A percentile compares a stretch with the other conserved stretches of the same genome.
Conservation (phyloP, 2,797 vertebrate species). For the Xenops minutus region DNA sequence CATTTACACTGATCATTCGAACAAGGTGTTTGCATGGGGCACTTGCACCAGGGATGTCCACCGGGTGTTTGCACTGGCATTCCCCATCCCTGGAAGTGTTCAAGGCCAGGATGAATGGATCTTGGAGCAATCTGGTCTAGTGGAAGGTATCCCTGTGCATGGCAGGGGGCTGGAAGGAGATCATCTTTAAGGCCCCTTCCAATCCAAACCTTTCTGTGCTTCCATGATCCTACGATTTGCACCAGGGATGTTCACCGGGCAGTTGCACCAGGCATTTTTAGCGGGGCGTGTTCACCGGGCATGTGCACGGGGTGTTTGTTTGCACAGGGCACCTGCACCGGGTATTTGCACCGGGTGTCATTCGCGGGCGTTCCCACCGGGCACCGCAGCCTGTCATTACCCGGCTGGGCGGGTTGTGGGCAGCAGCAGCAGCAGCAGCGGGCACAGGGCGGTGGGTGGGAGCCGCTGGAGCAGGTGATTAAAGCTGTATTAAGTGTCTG, state of each 20-base stretch:
- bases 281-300: fast-evolving
- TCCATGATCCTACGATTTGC: background rate
- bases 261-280: no score
- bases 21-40: background rate
- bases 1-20: background rate
- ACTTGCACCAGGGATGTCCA: background rate
- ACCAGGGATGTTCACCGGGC: background rate
- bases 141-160: no score
- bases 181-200: background rate
- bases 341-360: background rate
- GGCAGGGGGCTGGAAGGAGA: fast-evolving
- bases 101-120: background rate
- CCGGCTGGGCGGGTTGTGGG: background rate
- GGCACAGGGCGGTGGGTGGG: constrained; percentile 23
- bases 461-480: constrained; percentile 11
- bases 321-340: background rate
- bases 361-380: background rate
- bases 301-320: background rate
- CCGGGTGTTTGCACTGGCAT: background rate
- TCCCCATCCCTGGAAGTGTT: background rate
- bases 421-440: background rate
- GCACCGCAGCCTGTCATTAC: constrained; percentile 12
- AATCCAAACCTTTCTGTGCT: background rate
- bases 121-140: background rate
- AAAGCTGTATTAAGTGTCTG: constrained; percentile 31